phyloP scores from a whole-genome alignment of 2,113 vertebrate species.

The Geococcyx californianus region DNA sequence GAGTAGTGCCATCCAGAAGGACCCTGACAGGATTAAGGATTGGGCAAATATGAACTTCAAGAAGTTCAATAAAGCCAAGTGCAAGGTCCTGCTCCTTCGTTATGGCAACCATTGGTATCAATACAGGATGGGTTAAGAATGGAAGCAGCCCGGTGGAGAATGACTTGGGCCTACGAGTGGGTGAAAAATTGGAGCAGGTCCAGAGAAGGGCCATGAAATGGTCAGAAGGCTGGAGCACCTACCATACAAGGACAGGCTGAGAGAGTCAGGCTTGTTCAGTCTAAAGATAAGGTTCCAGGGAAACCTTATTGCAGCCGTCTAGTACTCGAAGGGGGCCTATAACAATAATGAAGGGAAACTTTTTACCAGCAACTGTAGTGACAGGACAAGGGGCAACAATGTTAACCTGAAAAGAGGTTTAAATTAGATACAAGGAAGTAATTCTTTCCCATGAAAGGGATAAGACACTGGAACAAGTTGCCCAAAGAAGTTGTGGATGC shows the following conservation, averaged over 20 bases:
- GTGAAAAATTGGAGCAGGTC: neutral
- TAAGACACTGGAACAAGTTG: neutral
- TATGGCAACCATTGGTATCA: neutral
- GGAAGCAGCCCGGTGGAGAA: neutral
- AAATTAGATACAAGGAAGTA: neutral
- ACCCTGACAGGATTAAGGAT: neutral
- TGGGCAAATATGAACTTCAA: neutral
- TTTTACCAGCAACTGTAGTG: neutral
- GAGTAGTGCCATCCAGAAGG: neutral
- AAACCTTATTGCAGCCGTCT: neutral
- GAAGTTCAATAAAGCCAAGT: neutral
- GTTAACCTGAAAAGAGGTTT: neutral
- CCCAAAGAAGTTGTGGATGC: neutral
- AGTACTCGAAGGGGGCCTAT: neutral
- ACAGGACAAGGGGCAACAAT: rapidly evolving
- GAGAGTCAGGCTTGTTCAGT: neutral
- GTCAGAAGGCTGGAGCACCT: neutral
- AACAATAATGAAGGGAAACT: neutral
- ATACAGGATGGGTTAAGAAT: neutral
- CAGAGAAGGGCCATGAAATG: neutral
- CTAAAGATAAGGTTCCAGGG: neutral
- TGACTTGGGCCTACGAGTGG: neutral
- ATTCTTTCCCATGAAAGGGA: neutral
- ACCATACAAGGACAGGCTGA: neutral
- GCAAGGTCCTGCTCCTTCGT: neutral